Conservation (phyloP, 1,140 invertebrate species). For the Zaprionus vittiger region DNA sequence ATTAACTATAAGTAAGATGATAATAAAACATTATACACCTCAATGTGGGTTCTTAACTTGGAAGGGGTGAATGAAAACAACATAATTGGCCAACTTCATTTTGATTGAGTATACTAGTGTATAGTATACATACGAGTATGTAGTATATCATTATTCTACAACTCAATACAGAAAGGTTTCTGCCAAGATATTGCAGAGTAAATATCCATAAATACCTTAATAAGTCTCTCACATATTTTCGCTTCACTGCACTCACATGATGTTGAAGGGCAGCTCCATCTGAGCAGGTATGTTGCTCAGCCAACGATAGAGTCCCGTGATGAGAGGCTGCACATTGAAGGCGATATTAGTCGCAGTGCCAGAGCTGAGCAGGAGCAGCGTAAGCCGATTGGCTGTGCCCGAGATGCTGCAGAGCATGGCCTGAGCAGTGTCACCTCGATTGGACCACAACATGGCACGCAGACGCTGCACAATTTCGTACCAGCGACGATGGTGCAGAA, state of each 20-base stretch:
- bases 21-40: conserved; percentile 49
- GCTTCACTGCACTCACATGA: conserved; percentile 51
- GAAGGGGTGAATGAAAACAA: background rate
- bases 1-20: conserved; percentile 71
- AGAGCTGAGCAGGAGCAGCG: conserved; percentile 56
- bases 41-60: background rate
- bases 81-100: too few species aligned
- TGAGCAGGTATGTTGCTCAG: conserved; percentile 29
- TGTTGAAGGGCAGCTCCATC: conserved; percentile 65
- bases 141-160: too few species aligned
- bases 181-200: background rate
- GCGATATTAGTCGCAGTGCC: conserved; percentile 53
- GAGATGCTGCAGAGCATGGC: conserved; percentile 49
- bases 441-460: conserved; percentile 49
- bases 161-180: too few species aligned
- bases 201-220: too few species aligned
- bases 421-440: conserved; percentile 31
- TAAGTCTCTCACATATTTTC: too few species aligned
- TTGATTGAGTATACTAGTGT: too few species aligned
- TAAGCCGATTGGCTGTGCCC: conserved; percentile 46
- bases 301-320: conserved; percentile 63
- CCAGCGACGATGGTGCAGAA: conserved; percentile 59
- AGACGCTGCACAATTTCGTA: conserved; percentile 49
- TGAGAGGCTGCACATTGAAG: conserved; percentile 61
- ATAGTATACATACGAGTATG: too few species aligned